Evolutionary conservation across 2,113 vertebrate species (phyloP).

Genomic region (Pluvialis apricaria): DNA sequence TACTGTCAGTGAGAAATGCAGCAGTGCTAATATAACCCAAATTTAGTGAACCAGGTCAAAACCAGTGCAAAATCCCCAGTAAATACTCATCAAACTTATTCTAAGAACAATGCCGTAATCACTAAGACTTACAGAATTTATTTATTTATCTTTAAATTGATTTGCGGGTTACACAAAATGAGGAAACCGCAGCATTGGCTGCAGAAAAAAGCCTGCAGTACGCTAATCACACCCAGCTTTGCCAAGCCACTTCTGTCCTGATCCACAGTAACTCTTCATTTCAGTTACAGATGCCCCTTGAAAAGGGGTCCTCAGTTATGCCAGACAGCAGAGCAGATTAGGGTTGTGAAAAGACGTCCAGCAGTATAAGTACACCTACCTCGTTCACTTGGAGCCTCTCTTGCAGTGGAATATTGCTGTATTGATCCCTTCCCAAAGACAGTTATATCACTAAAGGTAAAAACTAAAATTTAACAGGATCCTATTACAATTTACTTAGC

Average conservation of each 20-base stretch:
- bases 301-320: neutral
- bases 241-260: neutral
- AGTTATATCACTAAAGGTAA: neutral
- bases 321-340: neutral
- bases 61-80: neutral
- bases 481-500: neutral
- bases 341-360: neutral
- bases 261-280: neutral
- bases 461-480: neutral
- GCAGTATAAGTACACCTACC: neutral
- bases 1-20: neutral
- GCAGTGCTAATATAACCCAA: neutral
- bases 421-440: neutral
- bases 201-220: neutral
- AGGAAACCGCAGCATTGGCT: neutral
- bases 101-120: neutral
- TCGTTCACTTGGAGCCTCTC: neutral
- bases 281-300: neutral
- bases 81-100: neutral
- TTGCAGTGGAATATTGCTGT: neutral
- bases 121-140: neutral
- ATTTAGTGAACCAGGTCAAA: neutral
- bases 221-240: neutral
- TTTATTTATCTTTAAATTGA: neutral
- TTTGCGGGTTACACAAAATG: neutral